These are phyloP conservation scores for Macrobrachium nipponense DNA, from an alignment of 1,140 invertebrate species.

Conservation along the genomic window DNA sequence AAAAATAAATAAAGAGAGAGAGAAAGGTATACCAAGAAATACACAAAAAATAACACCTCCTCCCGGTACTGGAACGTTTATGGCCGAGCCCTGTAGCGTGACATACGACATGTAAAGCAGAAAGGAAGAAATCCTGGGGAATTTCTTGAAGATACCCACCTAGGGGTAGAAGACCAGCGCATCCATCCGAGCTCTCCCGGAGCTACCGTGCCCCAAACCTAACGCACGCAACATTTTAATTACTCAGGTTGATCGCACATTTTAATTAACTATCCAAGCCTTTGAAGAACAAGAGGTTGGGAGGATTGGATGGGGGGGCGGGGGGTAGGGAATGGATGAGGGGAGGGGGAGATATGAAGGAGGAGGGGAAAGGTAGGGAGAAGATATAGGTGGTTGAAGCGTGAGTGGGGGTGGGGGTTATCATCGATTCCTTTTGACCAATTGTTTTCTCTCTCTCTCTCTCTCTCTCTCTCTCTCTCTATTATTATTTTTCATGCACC, in stretches of 20 bases:
- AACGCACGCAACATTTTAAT: constrained; percentile 54
- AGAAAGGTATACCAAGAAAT: too few relatives aligned
- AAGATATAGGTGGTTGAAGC: background rate
- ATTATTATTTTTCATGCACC: constrained; percentile 16
- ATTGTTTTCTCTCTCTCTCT: constrained; percentile 3
- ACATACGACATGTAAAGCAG: too few relatives aligned
- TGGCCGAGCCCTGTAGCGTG: too few relatives aligned
- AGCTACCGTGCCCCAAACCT: background rate
- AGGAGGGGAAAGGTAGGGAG: constrained; percentile 9
- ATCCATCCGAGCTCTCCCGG: background rate
- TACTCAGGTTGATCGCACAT: constrained; percentile 53
- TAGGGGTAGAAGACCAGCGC: background rate
- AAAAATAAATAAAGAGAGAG: too few relatives aligned
- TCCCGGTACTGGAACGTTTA: too few relatives aligned
- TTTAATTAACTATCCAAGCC: constrained; percentile 46
- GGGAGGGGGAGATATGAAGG: background rate
- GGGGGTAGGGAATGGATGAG: constrained; percentile 12
- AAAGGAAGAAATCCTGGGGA: too few relatives aligned
- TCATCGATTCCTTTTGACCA: constrained; percentile 21
- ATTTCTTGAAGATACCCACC: background rate
- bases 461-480: constrained; percentile 21
- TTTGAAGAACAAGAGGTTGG: background rate
- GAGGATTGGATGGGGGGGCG: constrained; percentile 13
- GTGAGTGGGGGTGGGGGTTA: constrained; percentile 21
- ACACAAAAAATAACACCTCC: too few relatives aligned